Conservation (phyloP, 2,113 vertebrate genomes). For the Myotis yumanensis region DNA sequence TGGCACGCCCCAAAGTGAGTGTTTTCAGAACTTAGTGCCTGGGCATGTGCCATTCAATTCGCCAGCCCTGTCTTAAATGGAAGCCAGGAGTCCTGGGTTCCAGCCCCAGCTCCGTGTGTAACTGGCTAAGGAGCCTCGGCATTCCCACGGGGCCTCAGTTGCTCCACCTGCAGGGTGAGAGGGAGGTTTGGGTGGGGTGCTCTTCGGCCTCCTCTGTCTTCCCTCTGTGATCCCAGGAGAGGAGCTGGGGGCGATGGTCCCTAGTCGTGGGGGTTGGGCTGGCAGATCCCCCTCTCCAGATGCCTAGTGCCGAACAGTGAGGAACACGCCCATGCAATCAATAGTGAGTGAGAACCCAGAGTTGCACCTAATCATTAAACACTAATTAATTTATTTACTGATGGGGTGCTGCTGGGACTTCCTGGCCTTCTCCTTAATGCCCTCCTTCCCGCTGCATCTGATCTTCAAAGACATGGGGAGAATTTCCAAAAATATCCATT, state of each 20-base stretch:
- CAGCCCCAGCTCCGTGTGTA: neutral
- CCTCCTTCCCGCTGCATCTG: slow-evolving; percentile 33
- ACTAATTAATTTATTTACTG: slow-evolving; percentile 69
- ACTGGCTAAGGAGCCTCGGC: neutral
- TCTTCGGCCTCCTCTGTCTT: neutral
- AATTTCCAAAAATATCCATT: slow-evolving; percentile 74
- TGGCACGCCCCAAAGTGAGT: neutral
- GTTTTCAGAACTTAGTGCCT: neutral
- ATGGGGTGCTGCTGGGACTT: slow-evolving; percentile 44
- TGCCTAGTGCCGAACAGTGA: neutral
- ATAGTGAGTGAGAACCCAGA: neutral
- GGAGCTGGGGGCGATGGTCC: neutral
- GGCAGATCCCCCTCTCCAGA: neutral
- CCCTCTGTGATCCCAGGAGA: neutral
- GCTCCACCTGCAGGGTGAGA: neutral
- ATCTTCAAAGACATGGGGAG: slow-evolving; percentile 67
- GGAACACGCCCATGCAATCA: neutral
- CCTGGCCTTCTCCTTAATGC: neutral
- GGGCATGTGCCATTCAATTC: fast-evolving
- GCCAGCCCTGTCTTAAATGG: neutral
- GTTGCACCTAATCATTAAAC: slow-evolving; percentile 25
- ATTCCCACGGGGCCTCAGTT: neutral
- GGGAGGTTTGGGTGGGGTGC: neutral
- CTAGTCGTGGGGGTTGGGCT: neutral
- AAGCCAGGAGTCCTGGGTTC: neutral